Base-by-base conservation (phyloP, 2,888 invertebrate species). In the Frankliniella intonsa region DNA sequence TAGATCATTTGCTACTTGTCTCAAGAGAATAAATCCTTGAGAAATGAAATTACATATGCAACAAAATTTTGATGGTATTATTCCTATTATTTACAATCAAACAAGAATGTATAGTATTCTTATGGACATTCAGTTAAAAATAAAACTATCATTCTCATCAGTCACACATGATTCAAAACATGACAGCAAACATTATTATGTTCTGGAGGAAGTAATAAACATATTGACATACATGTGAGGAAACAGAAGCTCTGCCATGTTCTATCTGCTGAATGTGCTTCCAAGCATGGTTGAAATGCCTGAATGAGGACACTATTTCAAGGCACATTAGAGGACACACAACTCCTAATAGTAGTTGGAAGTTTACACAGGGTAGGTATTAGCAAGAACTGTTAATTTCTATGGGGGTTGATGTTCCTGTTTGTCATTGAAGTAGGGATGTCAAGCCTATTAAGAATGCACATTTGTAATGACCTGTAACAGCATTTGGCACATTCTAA, bases 71-170 rank as follows among this genome's bases (percentile, higher is more conserved):
- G 69, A 76, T 76, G 69, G 69, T 76, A 76, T 76, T 76, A 76
- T 76, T 25, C 69, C 69, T 76, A 76, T 25, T 76, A 76, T 76
- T 76, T 76, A 76, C 69, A 76, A 25, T 25, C 69, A 25, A 76
- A 22, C 25, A 76, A 76, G 62, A 76, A 76, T 25, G 69, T 25
- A 76, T 76, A 76, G 14, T 55, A 76, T 76, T 76, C 69, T 76
- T 76, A 76, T 76, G 69, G 69, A 76, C 69, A 76, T 25, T 76
- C 69, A 25, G 69, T 76, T 76, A 76, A 76, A 76, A 76, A 76
- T 76, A 76, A 76, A 76, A 76, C 69, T 76, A 76, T 76, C 69
- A 76, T 76, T 76, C 25, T 76, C 69, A 76, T 76, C 69, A 76
- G 69, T 76, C 69, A 76, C 69, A 76, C 69, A 76, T 76, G 69